These are phyloP conservation scores for Drosophila tani DNA, from an alignment of 1,140 invertebrate genomes.

Conservation along the genomic window DNA sequence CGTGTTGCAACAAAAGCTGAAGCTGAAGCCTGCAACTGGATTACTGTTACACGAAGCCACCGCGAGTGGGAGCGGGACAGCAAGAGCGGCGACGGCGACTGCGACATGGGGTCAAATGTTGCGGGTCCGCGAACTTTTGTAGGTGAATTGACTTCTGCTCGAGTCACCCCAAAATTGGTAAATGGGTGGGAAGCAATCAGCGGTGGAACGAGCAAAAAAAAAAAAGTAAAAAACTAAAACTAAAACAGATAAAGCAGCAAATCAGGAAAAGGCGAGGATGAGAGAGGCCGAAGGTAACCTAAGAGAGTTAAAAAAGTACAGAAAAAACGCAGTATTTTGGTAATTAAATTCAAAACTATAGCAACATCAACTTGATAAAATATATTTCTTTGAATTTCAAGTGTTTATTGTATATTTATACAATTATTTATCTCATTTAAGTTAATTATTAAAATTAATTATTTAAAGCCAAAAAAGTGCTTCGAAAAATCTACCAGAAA, in stretches of 20 bases:
- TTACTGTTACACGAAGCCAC: constrained; percentile 68
- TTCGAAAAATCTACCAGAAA: no score
- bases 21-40: constrained; percentile 64
- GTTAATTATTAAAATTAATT: no score
- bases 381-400: no score
- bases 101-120: constrained; percentile 47
- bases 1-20: constrained; percentile 56
- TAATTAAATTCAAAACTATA: no score
- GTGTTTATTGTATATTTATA: not conserved
- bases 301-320: not conserved
- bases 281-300: not conserved
- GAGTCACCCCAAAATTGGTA: constrained; percentile 43
- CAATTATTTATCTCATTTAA: not conserved
- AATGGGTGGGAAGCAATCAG: constrained; percentile 47
- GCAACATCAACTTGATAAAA: not conserved
- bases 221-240: not conserved
- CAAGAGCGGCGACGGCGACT: not conserved
- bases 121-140: constrained; percentile 38
- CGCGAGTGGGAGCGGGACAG: no score
- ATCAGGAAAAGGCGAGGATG: not conserved
- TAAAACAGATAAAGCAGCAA: not conserved
- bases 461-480: no score
- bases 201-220: not conserved
- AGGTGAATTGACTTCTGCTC: constrained; percentile 46
- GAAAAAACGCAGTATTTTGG: no score